These are phyloP conservation scores for Nomada ruficornis DNA, from an alignment of 2,888 invertebrate genomes.

Conservation along the genomic window DNA sequence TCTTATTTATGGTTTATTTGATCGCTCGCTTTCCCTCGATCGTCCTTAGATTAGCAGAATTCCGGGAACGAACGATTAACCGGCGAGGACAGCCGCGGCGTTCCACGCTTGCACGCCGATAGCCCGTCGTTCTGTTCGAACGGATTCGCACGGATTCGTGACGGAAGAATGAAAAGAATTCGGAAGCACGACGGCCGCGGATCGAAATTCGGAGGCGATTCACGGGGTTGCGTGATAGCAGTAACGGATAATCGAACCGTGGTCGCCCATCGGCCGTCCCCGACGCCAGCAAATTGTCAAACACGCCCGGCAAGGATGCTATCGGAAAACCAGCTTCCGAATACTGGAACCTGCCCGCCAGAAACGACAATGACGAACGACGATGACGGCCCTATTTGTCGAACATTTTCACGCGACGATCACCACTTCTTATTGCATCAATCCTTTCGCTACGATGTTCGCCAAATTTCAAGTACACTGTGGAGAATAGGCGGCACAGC, in stretches of 20 bases:
- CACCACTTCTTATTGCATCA: no score
- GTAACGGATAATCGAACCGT: constrained; percentile 67
- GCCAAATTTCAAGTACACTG: not conserved
- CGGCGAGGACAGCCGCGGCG: not conserved
- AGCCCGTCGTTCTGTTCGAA: constrained; percentile 54
- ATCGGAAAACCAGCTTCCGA: constrained; percentile 70
- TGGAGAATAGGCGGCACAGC: no score
- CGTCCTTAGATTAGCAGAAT: not conserved
- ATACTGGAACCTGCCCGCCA: constrained; percentile 59
- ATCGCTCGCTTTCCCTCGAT: not conserved
- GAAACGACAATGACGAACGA: constrained; percentile 53
- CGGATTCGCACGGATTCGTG: not conserved
- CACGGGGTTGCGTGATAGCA: constrained; percentile 61
- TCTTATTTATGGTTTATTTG: no score
- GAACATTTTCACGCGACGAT: constrained; percentile 33
- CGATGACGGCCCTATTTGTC: constrained; percentile 27
- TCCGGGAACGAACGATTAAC: constrained; percentile 49
- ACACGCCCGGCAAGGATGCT: constrained; percentile 60
- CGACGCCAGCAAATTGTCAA: constrained; percentile 67
- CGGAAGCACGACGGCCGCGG: constrained; percentile 36
- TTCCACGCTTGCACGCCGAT: constrained; percentile 3
- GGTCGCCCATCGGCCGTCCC: constrained; percentile 57
- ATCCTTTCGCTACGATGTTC: not conserved
- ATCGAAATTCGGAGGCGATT: constrained; percentile 59
- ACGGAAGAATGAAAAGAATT: not conserved